These are phyloP conservation scores for Nebria salina DNA, from an alignment of 2,888 invertebrate species.

Conservation along the genomic window DNA sequence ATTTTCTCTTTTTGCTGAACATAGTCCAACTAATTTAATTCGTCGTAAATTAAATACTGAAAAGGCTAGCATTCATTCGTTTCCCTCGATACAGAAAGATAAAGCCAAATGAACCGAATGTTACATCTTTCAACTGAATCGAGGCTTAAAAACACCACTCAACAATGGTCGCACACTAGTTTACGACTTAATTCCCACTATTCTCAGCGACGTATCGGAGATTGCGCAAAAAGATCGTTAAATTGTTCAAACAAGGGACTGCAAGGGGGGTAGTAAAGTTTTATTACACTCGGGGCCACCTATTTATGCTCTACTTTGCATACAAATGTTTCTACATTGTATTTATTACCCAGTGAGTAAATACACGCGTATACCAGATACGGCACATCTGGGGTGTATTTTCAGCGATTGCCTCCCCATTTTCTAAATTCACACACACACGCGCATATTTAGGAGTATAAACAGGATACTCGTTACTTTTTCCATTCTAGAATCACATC, in stretches of 20 bases:
- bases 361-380: neutral
- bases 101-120: conserved; percentile 11
- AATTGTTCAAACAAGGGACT: conserved; percentile 12
- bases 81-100: conserved; percentile 10
- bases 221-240: conserved; percentile 21
- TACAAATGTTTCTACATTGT: conserved; percentile 30
- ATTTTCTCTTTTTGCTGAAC: neutral
- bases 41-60: conserved; percentile 9
- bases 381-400: conserved; percentile 4
- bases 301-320: conserved; percentile 33
- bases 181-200: conserved; percentile 26
- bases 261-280: conserved; percentile 22
- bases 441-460: neutral
- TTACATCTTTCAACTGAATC: conserved; percentile 16
- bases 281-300: conserved; percentile 21
- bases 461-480: neutral
- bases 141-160: conserved; percentile 16
- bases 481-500: neutral
- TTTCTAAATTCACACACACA: conserved; percentile 7
- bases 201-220: neutral
- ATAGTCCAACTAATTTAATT: neutral
- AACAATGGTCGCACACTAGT: conserved; percentile 16
- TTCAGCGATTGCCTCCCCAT: neutral
- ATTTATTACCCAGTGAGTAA: conserved; percentile 24
- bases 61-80: neutral